These are phyloP conservation scores for Xylota segnis DNA, from an alignment of 2,888 invertebrate genomes.

Conservation along the genomic window DNA sequence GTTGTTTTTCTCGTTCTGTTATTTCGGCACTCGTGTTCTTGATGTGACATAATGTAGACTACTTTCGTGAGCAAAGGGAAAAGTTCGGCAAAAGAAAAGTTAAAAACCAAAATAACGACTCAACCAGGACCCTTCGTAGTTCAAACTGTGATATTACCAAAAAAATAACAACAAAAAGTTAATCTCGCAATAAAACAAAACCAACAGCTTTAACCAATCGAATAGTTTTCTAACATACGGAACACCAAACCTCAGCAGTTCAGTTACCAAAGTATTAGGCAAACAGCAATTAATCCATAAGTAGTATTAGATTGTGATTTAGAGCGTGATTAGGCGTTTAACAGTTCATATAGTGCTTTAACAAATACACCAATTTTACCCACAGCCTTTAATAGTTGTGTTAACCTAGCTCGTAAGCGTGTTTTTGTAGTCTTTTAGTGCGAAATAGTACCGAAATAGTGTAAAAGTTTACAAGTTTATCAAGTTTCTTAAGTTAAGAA, in stretches of 20 bases:
- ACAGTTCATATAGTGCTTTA: slow-evolving; percentile 9
- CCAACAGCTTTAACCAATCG: slow-evolving; percentile 41
- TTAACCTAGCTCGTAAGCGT: slow-evolving; percentile 9
- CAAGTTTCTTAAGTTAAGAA: no score
- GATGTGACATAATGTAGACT: slow-evolving; percentile 72
- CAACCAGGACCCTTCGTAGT: slow-evolving; percentile 18
- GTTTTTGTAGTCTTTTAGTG: not conserved
- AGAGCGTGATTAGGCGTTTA: slow-evolving; percentile 27
- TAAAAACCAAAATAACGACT: slow-evolving; percentile 16
- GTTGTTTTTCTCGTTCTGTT: slow-evolving; percentile 35
- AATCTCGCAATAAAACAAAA: slow-evolving; percentile 27
- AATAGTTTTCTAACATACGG: slow-evolving; percentile 62
- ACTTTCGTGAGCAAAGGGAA: slow-evolving; percentile 18
- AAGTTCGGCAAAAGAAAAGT: not conserved
- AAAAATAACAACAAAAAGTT: not conserved
- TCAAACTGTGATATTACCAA: slow-evolving; percentile 66
- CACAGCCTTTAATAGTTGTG: slow-evolving; percentile 37
- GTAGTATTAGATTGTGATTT: slow-evolving; percentile 28
- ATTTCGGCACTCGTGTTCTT: slow-evolving; percentile 61
- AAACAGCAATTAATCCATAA: slow-evolving; percentile 22
- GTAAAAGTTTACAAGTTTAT: no score
- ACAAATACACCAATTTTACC: not conserved
- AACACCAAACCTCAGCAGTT: slow-evolving; percentile 24
- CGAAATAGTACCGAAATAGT: no score
- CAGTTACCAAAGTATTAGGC: slow-evolving; percentile 39